Conservation (phyloP, 2,797 vertebrate species). For the Gymnocypris eckloni region DNA sequence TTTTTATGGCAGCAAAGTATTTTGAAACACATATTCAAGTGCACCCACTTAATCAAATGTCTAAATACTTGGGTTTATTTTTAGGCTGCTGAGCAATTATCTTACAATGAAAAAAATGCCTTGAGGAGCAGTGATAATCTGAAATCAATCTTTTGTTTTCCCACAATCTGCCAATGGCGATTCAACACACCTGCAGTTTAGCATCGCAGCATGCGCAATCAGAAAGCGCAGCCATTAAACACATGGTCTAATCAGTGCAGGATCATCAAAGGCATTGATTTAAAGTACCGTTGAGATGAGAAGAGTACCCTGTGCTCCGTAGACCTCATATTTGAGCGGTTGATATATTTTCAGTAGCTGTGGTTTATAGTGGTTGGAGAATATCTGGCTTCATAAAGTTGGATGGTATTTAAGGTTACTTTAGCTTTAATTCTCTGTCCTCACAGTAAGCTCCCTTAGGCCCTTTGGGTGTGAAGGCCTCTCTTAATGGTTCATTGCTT, state of each 20-base stretch:
- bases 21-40: not conserved
- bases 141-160: constrained; percentile 20
- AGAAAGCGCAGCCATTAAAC: constrained; percentile 24
- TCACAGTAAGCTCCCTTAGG: constrained; percentile 43
- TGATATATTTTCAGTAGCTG: constrained; percentile 19
- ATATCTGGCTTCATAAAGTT: constrained; percentile 46
- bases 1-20: constrained; percentile 26
- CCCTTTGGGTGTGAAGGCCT: constrained; percentile 31
- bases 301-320: not conserved
- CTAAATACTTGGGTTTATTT: not conserved
- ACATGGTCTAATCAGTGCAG: constrained; percentile 17
- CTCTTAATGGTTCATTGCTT: constrained; percentile 32
- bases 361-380: constrained; percentile 46
- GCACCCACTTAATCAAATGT: not conserved
- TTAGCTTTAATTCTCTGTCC: constrained; percentile 45
- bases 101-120: not conserved
- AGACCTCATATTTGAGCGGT: constrained; percentile 22
- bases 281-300: constrained; percentile 1
- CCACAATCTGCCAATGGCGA: constrained; percentile 19
- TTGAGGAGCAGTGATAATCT: not conserved
- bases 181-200: constrained; percentile 13
- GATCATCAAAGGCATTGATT: constrained; percentile 9
- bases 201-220: not conserved
- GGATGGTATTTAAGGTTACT: constrained; percentile 49
- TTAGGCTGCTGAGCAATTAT: not conserved